Conservation (phyloP, 2,797 vertebrate genomes). For the Protosalanx chinensis region DNA sequence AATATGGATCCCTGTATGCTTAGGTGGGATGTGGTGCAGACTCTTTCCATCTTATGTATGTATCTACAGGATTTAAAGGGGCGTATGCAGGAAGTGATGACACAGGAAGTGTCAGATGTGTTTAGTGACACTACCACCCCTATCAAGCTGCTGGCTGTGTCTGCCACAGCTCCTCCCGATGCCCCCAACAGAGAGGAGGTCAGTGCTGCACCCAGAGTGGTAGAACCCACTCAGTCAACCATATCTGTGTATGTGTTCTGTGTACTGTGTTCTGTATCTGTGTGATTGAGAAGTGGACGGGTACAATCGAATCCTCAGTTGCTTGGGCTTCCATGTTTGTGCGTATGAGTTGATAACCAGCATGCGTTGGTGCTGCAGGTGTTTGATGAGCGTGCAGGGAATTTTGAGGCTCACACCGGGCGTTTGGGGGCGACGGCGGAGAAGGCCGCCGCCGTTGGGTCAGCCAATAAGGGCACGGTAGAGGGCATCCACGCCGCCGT, state of each 20-base stretch:
- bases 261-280: too few relatives aligned
- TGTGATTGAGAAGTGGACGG: background rate
- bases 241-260: background rate
- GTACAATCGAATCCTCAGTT: background rate
- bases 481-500: constrained; percentile 94
- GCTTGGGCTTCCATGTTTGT: background rate
- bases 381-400: constrained; percentile 92
- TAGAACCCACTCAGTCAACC: background rate
- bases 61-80: constrained; percentile 87
- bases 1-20: background rate
- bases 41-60: too few relatives aligned
- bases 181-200: constrained; percentile 91
- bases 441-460: constrained; percentile 95
- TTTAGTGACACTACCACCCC: constrained; percentile 98
- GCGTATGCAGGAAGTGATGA: constrained; percentile 98
- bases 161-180: constrained; percentile 90
- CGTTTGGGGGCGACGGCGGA: constrained; percentile 91
- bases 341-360: background rate
- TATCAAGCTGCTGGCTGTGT: constrained; percentile 93
- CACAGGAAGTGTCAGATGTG: constrained; percentile 96
- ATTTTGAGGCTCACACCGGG: constrained; percentile 92
- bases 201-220: constrained; percentile 28
- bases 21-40: background rate
- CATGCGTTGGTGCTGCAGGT: constrained; percentile 69
- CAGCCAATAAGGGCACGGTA: constrained; percentile 93